Base-by-base conservation (phyloP, 2,113 vertebrate species). In the Xenotilapia caudafasciata region DNA sequence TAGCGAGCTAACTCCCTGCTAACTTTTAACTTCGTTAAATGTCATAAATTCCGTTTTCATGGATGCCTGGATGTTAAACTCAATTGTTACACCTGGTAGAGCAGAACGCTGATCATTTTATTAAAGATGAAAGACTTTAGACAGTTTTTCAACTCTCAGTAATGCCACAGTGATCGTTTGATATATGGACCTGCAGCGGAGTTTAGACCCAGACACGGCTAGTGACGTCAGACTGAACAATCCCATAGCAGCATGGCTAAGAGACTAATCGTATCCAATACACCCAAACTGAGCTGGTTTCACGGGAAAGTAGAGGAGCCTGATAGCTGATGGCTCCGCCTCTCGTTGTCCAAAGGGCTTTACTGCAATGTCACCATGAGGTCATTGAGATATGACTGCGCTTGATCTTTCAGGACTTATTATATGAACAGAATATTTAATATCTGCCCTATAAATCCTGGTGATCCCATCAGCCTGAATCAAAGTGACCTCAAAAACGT, bases 261-360 rank as follows among this genome's bases (percentile, higher is more conserved):
- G 14, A 40, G 68, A 45, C 70, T 47, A 75, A 28, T 28, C 1
- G 1, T 75, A 73, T 17, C 70, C 42, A 26, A 17, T 28, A 47
- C 40, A 45, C 9, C 40, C 13, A 26, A 73, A 73, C 21, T 47
- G 40, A 73, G 14, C 21, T 1, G 9, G 40, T 28, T 73, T 23
- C 7, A 6, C 8, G 0, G 5, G 13, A 26, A 73, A 26, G 21
- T 26, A 73, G 21, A 70, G 19, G n/a, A 28, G 6, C 3, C 40
- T 11, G 40, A 47, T 17, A 28, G 21, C 9, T 47, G 21, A 73
- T 47, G 68, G 68, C 21, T 47, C 14, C 1, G 5, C 21, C 21
- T 47, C 21, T 73, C 0, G 2, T 28, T 10, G 21, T 75, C 42
- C 40, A 17, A 47, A 75, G 42, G 15, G 6, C 23, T 75, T 23